Conservation (phyloP, 1,140 invertebrate species). For the Conus betulinus region DNA sequence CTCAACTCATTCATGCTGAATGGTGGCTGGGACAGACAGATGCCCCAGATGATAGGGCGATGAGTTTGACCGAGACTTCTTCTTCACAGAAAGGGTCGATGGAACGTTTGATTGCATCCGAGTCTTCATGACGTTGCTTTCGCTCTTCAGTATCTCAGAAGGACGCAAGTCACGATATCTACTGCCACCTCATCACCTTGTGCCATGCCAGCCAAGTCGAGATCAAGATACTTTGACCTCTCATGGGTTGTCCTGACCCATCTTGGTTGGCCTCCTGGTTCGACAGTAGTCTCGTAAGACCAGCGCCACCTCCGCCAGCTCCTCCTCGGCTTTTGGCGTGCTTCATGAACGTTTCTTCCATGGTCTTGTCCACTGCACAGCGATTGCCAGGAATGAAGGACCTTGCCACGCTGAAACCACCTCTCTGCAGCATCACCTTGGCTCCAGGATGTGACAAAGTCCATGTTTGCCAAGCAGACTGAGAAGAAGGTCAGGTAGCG, state of each 20-base stretch:
- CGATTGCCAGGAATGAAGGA: not conserved
- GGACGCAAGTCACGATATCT: slow-evolving; percentile 45
- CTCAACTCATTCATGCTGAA: not conserved
- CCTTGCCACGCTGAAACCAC: not conserved
- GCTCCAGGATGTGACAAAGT: not conserved
- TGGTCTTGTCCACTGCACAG: not conserved
- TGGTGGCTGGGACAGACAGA: not conserved
- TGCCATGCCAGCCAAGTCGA: slow-evolving; percentile 38
- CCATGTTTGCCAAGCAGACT: not conserved
- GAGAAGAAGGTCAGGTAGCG: not conserved
- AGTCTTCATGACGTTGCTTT: slow-evolving; percentile 41
- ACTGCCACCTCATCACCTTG: not conserved
- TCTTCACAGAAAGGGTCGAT: slow-evolving; percentile 37
- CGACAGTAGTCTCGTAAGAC: not conserved
- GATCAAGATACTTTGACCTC: slow-evolving; percentile 36
- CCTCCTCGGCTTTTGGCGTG: slow-evolving; percentile 11
- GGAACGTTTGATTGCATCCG: slow-evolving; percentile 43
- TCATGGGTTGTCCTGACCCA: slow-evolving; percentile 42
- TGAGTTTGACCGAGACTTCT: slow-evolving; percentile 31
- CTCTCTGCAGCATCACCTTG: not conserved
- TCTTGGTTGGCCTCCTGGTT: slow-evolving; percentile 44
- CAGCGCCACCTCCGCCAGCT: slow-evolving; percentile 16
- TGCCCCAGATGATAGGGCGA: slow-evolving; percentile 37
- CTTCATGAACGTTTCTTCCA: slow-evolving; percentile 10
- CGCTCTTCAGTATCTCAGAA: slow-evolving; percentile 41